Evolutionary conservation across 2,797 vertebrate genomes (phyloP), one percentile per base, ranked within the genome.

Genomic region (Peromyscus melanophrys): DNA sequence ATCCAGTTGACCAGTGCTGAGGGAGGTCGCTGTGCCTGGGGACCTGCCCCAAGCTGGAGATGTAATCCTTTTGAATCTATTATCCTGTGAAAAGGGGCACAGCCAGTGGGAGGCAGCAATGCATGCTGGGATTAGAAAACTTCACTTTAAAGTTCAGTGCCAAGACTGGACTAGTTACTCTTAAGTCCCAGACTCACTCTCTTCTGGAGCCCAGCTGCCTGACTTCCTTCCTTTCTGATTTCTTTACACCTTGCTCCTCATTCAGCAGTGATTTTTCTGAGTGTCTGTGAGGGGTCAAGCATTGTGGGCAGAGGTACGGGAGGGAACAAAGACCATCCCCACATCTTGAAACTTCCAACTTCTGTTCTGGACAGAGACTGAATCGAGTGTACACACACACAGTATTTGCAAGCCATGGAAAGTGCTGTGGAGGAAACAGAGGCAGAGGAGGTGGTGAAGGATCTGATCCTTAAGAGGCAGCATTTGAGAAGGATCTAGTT

Each of bases 141-240:
- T 67, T 77, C 65, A 55, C 16, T 82, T n/a, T n/a, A 23, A 91
- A 71, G 25, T 65, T 89, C 29, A 57, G 27, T 55, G 87, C 63
- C 92, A 73, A 81, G 76, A 80, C 31, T 89, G 43, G n/a, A 75
- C 37, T 87, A 10, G n/a, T 57, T 57, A 81, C 73, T 67, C 82
- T 92, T 89, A 52, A 93, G 81, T 46, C 31, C 71, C n/a, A 82
- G 73, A 69, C 76, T 40, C 46, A 0, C 25, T 17, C 75, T 17
- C 63, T 19, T 52, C 29, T 10, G 27, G 59, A 43, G n/a, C 49
- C 49, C 34, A 25, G 61, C 52, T 92, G 19, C n/a, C 52, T 59
- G 61, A 31, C 19, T 52, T 75, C 27, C 14, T 87, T 95, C 87
- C 71, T 78, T 88, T 49, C 63, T 86, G 16, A 84, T 86, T 90